Conservation (phyloP, 2,113 vertebrate genomes). For the Oryctolagus cuniculus region mOryCun1.1 NC_091433.1:38429501-38430000, state of each 20-base stretch:
- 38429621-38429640: not conserved
- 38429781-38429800: not conserved
- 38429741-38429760: not conserved
- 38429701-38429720: not conserved
- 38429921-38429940: not conserved
- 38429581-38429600: not conserved
- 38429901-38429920: not conserved
- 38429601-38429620: not conserved
- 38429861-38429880: not conserved
- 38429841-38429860: not conserved
- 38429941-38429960: not conserved
- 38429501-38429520: not conserved
- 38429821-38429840: not conserved
- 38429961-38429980: not conserved
- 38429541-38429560: not conserved
- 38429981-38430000: not conserved
- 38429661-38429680: not conserved
- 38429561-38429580: not conserved
- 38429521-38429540: not conserved
- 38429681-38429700: not conserved
- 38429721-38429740: not conserved
- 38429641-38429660: not conserved
- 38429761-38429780: not conserved
- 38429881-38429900: not conserved
- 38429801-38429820: not conserved